A percentile compares a stretch with the other conserved stretches of the same genome.
Evolutionary conservation across 1,140 invertebrate species (phyloP).

Genomic region (Drosophila ananassae): DNA sequence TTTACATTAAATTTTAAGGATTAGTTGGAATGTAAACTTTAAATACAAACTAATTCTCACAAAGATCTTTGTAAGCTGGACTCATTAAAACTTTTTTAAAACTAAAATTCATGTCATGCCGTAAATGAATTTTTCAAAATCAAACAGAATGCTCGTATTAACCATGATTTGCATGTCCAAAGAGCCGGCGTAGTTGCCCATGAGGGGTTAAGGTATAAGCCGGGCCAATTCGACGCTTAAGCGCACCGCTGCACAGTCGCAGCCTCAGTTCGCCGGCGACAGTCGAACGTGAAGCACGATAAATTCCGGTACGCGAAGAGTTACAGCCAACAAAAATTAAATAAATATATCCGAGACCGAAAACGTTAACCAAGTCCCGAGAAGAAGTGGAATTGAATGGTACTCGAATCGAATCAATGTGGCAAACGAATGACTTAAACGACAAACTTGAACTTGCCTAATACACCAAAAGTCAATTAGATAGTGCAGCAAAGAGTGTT

Average conservation of each 20-base stretch:
- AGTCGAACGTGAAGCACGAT: slow-evolving; percentile 76
- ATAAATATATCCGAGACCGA: slow-evolving; percentile 2
- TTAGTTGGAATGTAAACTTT: no score
- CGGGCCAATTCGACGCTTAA: slow-evolving; percentile 82
- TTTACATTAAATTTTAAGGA: no score
- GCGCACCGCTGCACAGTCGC: slow-evolving; percentile 63
- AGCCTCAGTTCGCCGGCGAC: slow-evolving; percentile 80
- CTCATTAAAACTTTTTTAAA: not conserved
- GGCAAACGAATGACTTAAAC: slow-evolving; percentile 61
- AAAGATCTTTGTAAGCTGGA: not conserved
- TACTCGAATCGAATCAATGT: slow-evolving; percentile 24
- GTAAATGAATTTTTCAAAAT: slow-evolving; percentile 11
- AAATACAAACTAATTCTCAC: not conserved
- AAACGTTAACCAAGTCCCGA: slow-evolving; percentile 15
- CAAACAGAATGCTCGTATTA: slow-evolving; percentile 4
- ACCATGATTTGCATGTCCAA: slow-evolving; percentile 29
- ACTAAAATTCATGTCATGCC: slow-evolving; percentile 15
- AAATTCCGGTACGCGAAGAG: slow-evolving; percentile 47
- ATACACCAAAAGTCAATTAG: slow-evolving; percentile 26
- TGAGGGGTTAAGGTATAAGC: slow-evolving; percentile 23
- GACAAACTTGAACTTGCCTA: slow-evolving; percentile 81
- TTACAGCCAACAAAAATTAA: slow-evolving; percentile 2
- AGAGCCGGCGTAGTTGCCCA: slow-evolving; percentile 7
- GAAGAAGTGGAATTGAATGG: slow-evolving; percentile 26
- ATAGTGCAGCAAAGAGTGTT: slow-evolving; percentile 26